These are phyloP conservation scores for Montipora capitata DNA, from an alignment of 92 coral and sea anemone species.

Conservation along the genomic window DNA sequence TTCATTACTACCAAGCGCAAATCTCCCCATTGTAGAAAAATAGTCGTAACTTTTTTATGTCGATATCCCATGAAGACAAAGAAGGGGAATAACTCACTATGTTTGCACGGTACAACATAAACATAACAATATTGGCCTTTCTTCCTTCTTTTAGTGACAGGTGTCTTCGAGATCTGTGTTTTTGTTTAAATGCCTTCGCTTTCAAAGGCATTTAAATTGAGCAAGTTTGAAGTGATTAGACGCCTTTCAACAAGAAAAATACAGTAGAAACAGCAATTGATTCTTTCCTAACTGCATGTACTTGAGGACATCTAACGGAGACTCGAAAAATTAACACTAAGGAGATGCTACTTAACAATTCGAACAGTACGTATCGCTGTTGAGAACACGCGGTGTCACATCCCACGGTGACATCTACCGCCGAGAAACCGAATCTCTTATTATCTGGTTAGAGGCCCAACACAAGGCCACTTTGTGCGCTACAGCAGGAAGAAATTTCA, in stretches of 20 bases:
- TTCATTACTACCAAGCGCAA: background rate
- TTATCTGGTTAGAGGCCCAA: conserved; percentile 14
- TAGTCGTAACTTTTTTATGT: conserved; percentile 21
- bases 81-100: conserved; percentile 26
- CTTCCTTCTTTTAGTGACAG: conserved; percentile 37
- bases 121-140: conserved; percentile 29
- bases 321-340: background rate
- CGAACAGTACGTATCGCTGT: background rate
- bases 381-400: conserved; percentile 36
- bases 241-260: background rate
- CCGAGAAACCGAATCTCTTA: background rate
- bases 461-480: conserved; percentile 20
- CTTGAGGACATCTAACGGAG: background rate
- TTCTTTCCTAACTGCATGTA: background rate
- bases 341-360: background rate
- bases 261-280: background rate
- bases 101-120: conserved; percentile 46
- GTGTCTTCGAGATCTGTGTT: conserved; percentile 5
- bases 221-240: background rate
- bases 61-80: conserved; percentile 40
- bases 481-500: conserved; percentile 27
- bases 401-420: conserved; percentile 39
- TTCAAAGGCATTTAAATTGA: background rate
- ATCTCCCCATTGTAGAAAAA: conserved; percentile 2
- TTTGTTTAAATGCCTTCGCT: background rate